These are phyloP conservation scores for Spinus pinus DNA, from an alignment of 2,797 vertebrate genomes.

Conservation along the genomic window DNA sequence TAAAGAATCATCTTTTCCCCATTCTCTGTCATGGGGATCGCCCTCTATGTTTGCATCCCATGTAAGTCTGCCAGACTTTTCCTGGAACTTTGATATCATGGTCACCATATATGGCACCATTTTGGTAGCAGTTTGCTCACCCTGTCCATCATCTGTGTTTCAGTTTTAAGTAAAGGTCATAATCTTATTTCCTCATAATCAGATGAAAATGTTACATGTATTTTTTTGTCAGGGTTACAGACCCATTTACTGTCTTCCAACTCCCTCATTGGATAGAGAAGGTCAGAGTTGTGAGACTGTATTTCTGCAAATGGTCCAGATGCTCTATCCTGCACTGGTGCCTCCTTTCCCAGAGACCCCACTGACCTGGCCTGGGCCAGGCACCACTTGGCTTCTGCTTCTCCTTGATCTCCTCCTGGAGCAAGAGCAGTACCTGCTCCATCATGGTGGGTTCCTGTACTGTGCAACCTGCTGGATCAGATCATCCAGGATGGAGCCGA, in stretches of 20 bases:
- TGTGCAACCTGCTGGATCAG: not conserved
- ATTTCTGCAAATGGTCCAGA: not conserved
- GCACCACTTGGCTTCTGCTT: not conserved
- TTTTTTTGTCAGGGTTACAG: not conserved
- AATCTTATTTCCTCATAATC: not conserved
- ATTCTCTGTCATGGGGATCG: accelerated
- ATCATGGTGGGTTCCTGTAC: not conserved
- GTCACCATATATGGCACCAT: accelerated
- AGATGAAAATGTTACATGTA: not conserved
- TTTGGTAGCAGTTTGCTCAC: not conserved
- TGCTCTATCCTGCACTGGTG: not conserved
- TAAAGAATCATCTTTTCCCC: not conserved
- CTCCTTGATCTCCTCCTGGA: not conserved
- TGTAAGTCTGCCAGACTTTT: not conserved
- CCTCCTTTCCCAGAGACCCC: not conserved
- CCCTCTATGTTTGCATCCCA: not conserved
- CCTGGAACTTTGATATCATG: not conserved
- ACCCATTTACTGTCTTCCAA: not conserved
- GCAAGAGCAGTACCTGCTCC: not conserved
- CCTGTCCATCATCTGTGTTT: not conserved
- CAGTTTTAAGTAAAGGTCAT: not conserved
- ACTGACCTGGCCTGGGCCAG: not conserved
- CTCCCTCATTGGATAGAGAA: not conserved
- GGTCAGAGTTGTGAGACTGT: not conserved
- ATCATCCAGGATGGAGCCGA: not conserved